Percentiles rank a stretch among this genome's conserved stretches.
Evolutionary conservation across 2,797 vertebrate genomes (phyloP).

Genomic region (Dromococcyx pavoninus): DNA sequence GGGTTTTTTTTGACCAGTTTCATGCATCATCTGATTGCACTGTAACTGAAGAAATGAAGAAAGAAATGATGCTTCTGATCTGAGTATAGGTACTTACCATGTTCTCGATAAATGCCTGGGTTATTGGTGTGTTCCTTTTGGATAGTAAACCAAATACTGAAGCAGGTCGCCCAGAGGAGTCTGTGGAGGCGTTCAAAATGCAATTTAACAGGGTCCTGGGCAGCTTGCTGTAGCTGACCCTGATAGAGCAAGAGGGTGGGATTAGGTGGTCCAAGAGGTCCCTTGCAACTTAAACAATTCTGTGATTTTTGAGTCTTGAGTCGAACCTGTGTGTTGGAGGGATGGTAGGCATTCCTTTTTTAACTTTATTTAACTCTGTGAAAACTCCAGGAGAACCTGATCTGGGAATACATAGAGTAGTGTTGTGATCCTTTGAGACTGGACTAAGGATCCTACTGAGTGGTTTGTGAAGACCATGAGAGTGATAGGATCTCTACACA

Average conservation of each 20-base stretch:
- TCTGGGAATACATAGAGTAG: not conserved
- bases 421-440: not conserved
- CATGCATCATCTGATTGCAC: not conserved
- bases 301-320: not conserved
- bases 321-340: not conserved
- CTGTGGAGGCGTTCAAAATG: not conserved
- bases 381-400: not conserved
- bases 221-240: not conserved
- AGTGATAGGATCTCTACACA: not conserved
- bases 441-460: not conserved
- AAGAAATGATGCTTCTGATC: not conserved
- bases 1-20: accelerated
- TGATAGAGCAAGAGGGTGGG: not conserved
- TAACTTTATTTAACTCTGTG: not conserved
- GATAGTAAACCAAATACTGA: not conserved
- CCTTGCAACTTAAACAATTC: not conserved
- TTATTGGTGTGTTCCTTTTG: not conserved
- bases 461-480: not conserved
- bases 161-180: not conserved
- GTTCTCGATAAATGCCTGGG: not conserved
- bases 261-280: not conserved
- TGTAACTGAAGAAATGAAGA: not conserved
- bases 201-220: not conserved
- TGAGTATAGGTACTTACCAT: not conserved
- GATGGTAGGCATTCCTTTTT: not conserved